Evolutionary conservation across 2,113 vertebrate species (phyloP).

Genomic region (Rhea americana): DNA sequence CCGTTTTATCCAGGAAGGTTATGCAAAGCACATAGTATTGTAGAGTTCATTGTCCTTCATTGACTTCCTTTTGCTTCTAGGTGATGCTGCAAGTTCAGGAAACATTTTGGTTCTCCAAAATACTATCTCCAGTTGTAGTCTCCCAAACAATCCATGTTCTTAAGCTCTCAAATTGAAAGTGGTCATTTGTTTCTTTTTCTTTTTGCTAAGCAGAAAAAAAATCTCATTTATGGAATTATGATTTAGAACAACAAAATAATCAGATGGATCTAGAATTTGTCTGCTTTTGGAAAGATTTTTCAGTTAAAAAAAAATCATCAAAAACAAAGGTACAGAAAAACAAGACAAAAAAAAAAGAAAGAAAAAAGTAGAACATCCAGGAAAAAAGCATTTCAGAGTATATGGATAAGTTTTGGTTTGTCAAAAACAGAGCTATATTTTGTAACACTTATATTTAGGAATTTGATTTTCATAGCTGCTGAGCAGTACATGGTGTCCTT

Average conservation of each 20-base stretch:
- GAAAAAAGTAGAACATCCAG: not conserved
- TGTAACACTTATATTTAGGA: not conserved
- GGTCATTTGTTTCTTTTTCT: not conserved
- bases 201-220: not conserved
- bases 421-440: not conserved
- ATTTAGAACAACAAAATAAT: not conserved
- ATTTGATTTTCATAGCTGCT: not conserved
- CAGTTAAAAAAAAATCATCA: not conserved
- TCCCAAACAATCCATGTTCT: fast-evolving
- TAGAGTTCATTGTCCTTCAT: not conserved
- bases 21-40: not conserved
- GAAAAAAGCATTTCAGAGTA: not conserved
- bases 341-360: not conserved
- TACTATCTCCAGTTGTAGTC: not conserved
- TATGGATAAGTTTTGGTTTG: not conserved
- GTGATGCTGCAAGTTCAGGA: not conserved
- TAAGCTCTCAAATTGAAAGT: not conserved
- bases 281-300: not conserved
- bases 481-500: not conserved
- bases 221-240: not conserved
- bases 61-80: not conserved
- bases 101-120: not conserved
- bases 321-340: not conserved
- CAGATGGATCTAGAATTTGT: not conserved
- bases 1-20: not conserved